Evolutionary conservation across 2,797 vertebrate genomes (phyloP), one percentile per base, ranked within the genome.

Genomic region (Luscinia megarhynchos): DNA sequence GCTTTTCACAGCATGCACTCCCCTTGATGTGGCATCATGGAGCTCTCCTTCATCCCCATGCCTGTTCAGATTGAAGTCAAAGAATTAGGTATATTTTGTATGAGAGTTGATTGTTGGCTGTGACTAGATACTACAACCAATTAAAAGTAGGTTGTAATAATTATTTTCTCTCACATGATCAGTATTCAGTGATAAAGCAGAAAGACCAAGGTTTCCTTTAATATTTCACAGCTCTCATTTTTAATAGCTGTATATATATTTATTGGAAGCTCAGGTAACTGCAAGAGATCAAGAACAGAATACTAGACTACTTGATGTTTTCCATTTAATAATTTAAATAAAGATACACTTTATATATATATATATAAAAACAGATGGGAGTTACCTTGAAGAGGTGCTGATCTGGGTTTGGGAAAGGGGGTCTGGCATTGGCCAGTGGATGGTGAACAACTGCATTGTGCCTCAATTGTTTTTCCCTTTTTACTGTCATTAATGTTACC

Each of bases 321-420:
- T 85, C 89, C 96, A 97, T 98, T 96, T 96, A 97, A 95, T 98
- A 97, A 90, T 93, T 91, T 76, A 91, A 90, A 82, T 66, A 80
- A 91, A 61, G 36, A 59, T 66, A 66, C 7, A 34, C 17, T 64
- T 6, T 63, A 18, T 30, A 32, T 30, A 11, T 51, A 29, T 18
- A 20, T 53, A 12, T 54, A 20, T 32, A 54, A 3, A 34, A 29
- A 38, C 14, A 38, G 29, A 2, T 36, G 7, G 19, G 16, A 30
- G 8, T 57, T 57, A 70, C 8, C 12, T 63, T 45, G 51, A 51
- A 45, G 38, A 34, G 38, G 6, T 45, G n/a, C 29, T 40, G n/a
- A 32, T 70, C 17, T 58, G 24, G n/a, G 15, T 53, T 53, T 30
- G 12, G 38, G 17, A 58, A 58, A 58, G 45, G 3, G 4, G 12